Percentiles rank a stretch among this genome's conserved stretches.
Conservation (phyloP, 1,140 invertebrate species). For the Ooceraea biroi region DNA sequence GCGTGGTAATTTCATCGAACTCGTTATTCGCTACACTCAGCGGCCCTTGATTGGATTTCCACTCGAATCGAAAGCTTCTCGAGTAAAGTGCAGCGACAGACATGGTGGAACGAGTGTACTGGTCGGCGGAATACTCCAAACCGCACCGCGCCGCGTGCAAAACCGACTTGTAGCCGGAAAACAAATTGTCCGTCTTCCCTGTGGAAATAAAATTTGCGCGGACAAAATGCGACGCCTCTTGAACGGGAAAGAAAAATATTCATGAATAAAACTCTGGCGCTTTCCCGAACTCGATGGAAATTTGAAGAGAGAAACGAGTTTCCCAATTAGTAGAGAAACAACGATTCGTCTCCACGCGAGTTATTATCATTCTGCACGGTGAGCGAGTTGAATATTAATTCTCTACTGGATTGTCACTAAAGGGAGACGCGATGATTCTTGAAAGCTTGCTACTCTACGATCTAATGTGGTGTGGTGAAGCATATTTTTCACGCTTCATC, state of each 20-base stretch:
- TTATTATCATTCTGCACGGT: not conserved
- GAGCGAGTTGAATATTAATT: not conserved
- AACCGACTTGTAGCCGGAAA: conserved; percentile 31
- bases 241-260: conserved; percentile 35
- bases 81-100: conserved; percentile 61
- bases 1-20: conserved; percentile 57
- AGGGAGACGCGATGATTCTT: not conserved
- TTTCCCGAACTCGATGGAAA: not conserved
- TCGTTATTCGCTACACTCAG: conserved; percentile 64
- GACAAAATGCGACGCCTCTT: conserved; percentile 7
- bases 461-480: not conserved
- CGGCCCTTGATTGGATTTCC: conserved; percentile 68
- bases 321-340: not conserved
- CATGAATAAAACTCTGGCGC: not conserved
- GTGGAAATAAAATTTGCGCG: conserved; percentile 37
- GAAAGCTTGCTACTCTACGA: too few species aligned
- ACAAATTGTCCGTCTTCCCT: conserved; percentile 40
- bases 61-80: conserved; percentile 64
- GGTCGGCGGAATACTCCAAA: conserved; percentile 29
- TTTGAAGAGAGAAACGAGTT: not conserved
- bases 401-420: not conserved
- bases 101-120: conserved; percentile 31
- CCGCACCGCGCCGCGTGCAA: not conserved
- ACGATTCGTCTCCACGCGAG: not conserved
- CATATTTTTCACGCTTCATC: not conserved